These are phyloP conservation scores for Morus bassanus DNA, from an alignment of 2,797 vertebrate species.

Conservation along the genomic window DNA sequence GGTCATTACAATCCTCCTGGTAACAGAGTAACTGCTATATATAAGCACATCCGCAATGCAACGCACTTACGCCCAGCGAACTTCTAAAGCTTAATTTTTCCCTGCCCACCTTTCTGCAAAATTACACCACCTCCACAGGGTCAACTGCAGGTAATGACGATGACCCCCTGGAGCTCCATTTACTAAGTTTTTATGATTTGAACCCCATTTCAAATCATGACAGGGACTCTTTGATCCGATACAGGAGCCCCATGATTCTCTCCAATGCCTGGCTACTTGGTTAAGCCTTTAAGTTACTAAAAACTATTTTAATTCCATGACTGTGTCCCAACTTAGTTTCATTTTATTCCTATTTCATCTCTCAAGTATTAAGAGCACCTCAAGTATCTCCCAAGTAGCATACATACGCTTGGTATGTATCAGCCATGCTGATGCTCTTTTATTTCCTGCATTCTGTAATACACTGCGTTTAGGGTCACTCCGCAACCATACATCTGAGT, in stretches of 20 bases:
- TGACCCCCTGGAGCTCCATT: not conserved
- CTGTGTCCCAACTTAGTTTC: not conserved
- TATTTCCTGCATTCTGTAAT: not conserved
- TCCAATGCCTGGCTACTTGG: not conserved
- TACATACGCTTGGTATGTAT: not conserved
- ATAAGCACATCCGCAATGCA: not conserved
- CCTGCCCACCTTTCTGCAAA: not conserved
- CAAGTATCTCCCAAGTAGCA: not conserved
- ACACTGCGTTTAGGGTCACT: not conserved
- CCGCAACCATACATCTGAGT: not conserved
- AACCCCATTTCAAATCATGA: not conserved
- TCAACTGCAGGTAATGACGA: not conserved
- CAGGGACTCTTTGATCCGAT: not conserved
- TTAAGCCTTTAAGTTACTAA: not conserved
- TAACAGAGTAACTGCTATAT: not conserved
- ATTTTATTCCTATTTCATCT: not conserved
- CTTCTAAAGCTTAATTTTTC: slow-evolving; percentile 24
- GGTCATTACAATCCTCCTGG: not conserved
- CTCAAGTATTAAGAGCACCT: not conserved
- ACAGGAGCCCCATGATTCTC: not conserved
- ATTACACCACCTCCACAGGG: not conserved
- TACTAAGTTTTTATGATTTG: not conserved
- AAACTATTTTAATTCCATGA: not conserved
- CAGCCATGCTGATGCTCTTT: not conserved
- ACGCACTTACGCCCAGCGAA: not conserved